phyloP scores from a whole-genome alignment of 23 tunicate species.

The Clavelina lepadiformis region DNA sequence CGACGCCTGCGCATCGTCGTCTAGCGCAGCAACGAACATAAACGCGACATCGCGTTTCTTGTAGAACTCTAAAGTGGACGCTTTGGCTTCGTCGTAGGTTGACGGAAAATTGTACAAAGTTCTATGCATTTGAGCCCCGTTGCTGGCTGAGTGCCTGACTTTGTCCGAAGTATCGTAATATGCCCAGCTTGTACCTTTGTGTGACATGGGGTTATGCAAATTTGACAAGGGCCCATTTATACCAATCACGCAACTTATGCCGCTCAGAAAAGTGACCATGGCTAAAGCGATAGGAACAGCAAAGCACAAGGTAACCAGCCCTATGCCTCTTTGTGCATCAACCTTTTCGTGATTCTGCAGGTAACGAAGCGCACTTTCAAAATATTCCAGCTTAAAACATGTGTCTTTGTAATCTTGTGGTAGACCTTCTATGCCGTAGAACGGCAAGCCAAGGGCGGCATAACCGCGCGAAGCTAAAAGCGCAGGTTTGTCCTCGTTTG shows the following conservation, averaged over 20 bases:
- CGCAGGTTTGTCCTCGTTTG: constrained; percentile 46
- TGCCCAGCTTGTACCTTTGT: too few species aligned
- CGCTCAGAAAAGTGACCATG: constrained; percentile 26
- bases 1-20: constrained; percentile 14
- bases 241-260: constrained; percentile 26
- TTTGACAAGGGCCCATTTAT: constrained; percentile 22
- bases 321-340: constrained; percentile 21
- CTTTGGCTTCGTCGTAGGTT: too few species aligned
- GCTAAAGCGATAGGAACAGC: constrained; percentile 17
- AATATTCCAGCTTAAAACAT: constrained; percentile 40
- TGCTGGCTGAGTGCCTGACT: too few species aligned
- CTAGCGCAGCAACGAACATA: constrained; percentile 34
- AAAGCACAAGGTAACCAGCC: constrained; percentile 25
- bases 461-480: constrained; percentile 52
- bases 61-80: too few species aligned
- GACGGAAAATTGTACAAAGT: too few species aligned
- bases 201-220: background rate
- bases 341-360: constrained; percentile 18
- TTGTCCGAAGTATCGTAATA: too few species aligned
- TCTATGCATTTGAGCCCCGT: too few species aligned
- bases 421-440: constrained; percentile 20
- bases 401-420: background rate
- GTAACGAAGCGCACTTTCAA: constrained; percentile 22
- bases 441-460: constrained; percentile 52
- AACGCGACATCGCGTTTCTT: constrained; percentile 25